Evolutionary conservation across 2,888 invertebrate species (phyloP).

Genomic region (Sinohyriopsis cumingii): DNA sequence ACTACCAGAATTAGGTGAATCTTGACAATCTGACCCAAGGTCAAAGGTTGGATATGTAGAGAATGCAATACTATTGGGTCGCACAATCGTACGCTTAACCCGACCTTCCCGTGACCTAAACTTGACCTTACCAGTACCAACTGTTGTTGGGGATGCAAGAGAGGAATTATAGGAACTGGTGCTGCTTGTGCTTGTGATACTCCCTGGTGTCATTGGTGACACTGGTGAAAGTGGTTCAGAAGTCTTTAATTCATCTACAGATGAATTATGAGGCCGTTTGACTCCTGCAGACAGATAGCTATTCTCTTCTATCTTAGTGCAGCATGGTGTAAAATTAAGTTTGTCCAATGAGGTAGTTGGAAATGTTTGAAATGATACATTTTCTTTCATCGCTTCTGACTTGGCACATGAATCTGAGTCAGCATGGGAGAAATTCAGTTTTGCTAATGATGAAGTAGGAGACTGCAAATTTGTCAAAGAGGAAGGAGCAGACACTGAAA

Average conservation of each 20-base stretch:
- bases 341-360: constrained; percentile 70
- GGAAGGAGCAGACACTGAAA: constrained; percentile 30
- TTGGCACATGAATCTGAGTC: constrained; percentile 3
- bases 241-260: constrained; percentile 30
- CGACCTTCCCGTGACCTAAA: constrained; percentile 61
- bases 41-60: constrained; percentile 67
- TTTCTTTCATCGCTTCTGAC: neutral
- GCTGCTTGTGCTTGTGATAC: constrained; percentile 27
- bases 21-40: constrained; percentile 54
- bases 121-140: constrained; percentile 44
- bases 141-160: constrained; percentile 36
- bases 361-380: constrained; percentile 34
- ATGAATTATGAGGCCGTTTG: constrained; percentile 34
- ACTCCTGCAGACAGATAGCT: constrained; percentile 16
- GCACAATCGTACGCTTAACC: constrained; percentile 59
- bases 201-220: constrained; percentile 21
- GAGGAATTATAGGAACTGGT: constrained; percentile 25
- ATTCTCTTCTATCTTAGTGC: constrained; percentile 44
- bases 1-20: constrained; percentile 48
- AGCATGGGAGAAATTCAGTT: constrained; percentile 26
- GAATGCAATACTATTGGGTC: constrained; percentile 70
- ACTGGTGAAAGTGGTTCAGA: constrained; percentile 38
- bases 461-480: constrained; percentile 24
- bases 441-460: constrained; percentile 30
- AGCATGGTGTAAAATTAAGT: constrained; percentile 70